Base-by-base conservation (phyloP, 2,797 vertebrate genomes). In the Sebastes aleutianus region DNA sequence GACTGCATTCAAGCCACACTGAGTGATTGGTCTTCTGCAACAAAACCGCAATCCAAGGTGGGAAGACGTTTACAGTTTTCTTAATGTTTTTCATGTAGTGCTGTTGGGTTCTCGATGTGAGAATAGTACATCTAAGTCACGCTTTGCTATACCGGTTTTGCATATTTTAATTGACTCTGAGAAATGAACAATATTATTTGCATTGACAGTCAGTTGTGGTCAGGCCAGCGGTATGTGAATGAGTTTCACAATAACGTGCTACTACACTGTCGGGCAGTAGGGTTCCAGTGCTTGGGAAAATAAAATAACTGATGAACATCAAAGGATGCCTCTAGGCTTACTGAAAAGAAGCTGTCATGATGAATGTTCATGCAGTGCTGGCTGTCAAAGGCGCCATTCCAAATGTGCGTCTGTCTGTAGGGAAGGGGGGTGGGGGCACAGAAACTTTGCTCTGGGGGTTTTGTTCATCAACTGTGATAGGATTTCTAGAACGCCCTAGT, bases 1-100 rank as follows among this genome's bases (percentile, higher is more conserved):
- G 98, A 99, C 89, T 99, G 98, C 92, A 97, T 99, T 91, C 96
- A 97, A 87, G 98, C 96, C 75, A 97, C 97, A 0, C 92, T 99
- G 87, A 97, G 92, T 65, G 97, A 99, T 50, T 99, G 98, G 98
- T 95, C 96, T 90, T 95, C 96, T 14, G 93, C 95, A 26, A 92
- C 95, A 74, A 89, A 93, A 78, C 84, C 88, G 14, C 91, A 95
- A 73, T 76, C 88, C 58, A 90, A 96, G 86, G 95, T 95, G 91
- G 94, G 97, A 85, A 94, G 93, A 70, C 0, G 0, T 67, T 50
- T 56, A 4, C 14, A 50, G 7, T 36, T 66, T 1, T 74, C 3
- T 11, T 24, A 20, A 3, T 24, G 14, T 67, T 70, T 54, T 54
- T 58, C 24, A 61, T 53, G 22, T 56, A 6, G 22, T 62, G 5